Conservation (phyloP, 2,888 invertebrate species). For the Empis livida region DNA sequence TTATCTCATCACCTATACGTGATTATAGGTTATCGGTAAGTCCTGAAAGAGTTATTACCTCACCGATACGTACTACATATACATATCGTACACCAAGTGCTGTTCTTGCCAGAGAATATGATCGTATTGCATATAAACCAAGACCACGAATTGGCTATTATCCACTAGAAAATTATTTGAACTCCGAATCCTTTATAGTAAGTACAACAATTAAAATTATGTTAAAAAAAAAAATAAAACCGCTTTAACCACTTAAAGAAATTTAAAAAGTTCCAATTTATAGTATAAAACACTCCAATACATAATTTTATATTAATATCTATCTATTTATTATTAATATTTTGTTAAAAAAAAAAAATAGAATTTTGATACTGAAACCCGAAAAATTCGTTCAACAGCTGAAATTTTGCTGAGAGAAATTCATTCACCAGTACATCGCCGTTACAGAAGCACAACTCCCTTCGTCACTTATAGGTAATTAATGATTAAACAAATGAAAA, state of each 20-base stretch:
- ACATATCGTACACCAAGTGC: slow-evolving; percentile 46
- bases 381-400: slow-evolving; percentile 66
- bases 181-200: slow-evolving; percentile 63
- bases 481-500: too few relatives aligned
- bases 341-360: slow-evolving; percentile 36
- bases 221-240: too few relatives aligned
- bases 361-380: slow-evolving; percentile 74
- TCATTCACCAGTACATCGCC: slow-evolving; percentile 61
- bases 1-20: slow-evolving; percentile 23
- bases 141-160: slow-evolving; percentile 49
- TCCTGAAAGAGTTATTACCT: slow-evolving; percentile 5
- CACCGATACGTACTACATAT: slow-evolving; percentile 8
- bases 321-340: too few relatives aligned
- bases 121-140: slow-evolving; percentile 52
- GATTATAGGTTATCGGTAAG: neutral
- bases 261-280: too few relatives aligned
- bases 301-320: too few relatives aligned
- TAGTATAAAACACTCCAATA: too few relatives aligned
- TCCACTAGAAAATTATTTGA: slow-evolving; percentile 63
- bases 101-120: slow-evolving; percentile 52
- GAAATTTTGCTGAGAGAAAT: slow-evolving; percentile 60
- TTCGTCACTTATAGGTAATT: slow-evolving; percentile 20
- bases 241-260: neutral
- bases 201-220: slow-evolving; percentile 22
- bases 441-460: slow-evolving; percentile 45